Evolutionary conservation across 2,113 vertebrate genomes (phyloP).

Genomic region (Sceloporus tristichus): DNA sequence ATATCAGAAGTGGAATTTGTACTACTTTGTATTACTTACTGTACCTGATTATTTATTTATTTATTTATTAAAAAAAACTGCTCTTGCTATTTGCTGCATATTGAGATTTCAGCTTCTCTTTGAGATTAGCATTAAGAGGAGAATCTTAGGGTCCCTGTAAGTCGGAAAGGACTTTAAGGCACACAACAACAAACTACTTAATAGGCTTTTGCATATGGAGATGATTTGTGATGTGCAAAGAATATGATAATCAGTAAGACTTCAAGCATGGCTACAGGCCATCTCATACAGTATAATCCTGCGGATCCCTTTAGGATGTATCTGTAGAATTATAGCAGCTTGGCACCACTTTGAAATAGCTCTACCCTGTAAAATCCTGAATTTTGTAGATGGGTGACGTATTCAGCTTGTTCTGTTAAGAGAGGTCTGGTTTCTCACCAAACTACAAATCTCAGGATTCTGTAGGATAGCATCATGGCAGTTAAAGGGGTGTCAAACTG

Average conservation of each 20-base stretch:
- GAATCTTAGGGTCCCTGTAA: background rate
- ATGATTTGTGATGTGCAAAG: background rate
- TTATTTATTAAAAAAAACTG: too few species aligned
- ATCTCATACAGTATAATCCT: background rate
- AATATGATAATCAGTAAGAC: background rate
- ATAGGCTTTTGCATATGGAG: background rate
- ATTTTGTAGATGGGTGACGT: too few species aligned
- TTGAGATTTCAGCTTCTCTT: background rate
- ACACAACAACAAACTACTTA: background rate
- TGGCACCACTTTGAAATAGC: too few species aligned
- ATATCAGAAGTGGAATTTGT: constrained; percentile 16
- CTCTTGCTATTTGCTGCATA: background rate
- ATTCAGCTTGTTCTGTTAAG: too few species aligned
- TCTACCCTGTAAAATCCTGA: too few species aligned
- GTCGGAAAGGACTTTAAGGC: too few species aligned
- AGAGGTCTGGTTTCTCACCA: too few species aligned
- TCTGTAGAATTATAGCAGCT: too few species aligned
- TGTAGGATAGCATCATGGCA: too few species aligned
- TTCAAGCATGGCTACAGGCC: background rate
- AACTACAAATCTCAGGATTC: too few species aligned
- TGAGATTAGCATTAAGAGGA: accelerated
- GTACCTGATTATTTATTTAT: background rate
- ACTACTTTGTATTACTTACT: background rate
- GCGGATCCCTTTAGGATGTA: too few species aligned
- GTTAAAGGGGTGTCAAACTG: too few species aligned